Conservation (phyloP, 1,140 invertebrate species). For the Trachymyrmex septentrionalis region DNA sequence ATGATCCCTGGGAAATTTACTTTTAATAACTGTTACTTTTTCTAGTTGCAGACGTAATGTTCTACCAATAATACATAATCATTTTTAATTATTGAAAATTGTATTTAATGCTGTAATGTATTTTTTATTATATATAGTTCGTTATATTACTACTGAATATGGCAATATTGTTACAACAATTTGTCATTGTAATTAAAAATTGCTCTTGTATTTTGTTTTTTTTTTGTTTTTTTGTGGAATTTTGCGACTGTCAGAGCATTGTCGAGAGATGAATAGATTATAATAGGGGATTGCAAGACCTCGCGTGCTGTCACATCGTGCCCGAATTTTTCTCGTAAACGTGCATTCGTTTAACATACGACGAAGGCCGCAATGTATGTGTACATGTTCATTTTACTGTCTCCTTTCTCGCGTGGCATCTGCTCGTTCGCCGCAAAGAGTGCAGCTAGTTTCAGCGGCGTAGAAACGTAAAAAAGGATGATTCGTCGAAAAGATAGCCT, state of each 20-base stretch:
- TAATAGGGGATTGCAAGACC: constrained; percentile 5
- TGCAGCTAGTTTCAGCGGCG: constrained; percentile 45
- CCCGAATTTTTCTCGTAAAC: constrained; percentile 32
- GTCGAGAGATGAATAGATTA: constrained; percentile 10
- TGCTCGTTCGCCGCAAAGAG: constrained; percentile 54
- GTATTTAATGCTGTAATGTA: neutral
- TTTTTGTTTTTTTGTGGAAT: neutral
- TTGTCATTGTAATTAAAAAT: neutral
- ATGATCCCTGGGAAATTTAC: constrained; percentile 16
- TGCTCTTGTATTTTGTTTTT: neutral
- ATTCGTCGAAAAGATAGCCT: constrained; percentile 76
- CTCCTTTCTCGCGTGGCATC: constrained; percentile 64
- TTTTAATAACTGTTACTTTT: constrained; percentile 2
- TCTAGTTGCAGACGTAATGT: neutral
- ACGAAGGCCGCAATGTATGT: constrained; percentile 14
- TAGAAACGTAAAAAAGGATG: constrained; percentile 71
- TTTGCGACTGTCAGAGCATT: neutral
- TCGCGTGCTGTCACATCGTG: constrained; percentile 3
- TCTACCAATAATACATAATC: neutral
- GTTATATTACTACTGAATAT: neutral
- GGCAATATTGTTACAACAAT: neutral
- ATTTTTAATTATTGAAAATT: neutral
- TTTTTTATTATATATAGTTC: neutral
- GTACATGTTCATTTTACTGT: constrained; percentile 65
- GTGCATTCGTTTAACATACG: constrained; percentile 1